These are phyloP conservation scores for Macrocentrus cingulum DNA, from an alignment of 1,140 invertebrate genomes.

Conservation along the genomic window DNA sequence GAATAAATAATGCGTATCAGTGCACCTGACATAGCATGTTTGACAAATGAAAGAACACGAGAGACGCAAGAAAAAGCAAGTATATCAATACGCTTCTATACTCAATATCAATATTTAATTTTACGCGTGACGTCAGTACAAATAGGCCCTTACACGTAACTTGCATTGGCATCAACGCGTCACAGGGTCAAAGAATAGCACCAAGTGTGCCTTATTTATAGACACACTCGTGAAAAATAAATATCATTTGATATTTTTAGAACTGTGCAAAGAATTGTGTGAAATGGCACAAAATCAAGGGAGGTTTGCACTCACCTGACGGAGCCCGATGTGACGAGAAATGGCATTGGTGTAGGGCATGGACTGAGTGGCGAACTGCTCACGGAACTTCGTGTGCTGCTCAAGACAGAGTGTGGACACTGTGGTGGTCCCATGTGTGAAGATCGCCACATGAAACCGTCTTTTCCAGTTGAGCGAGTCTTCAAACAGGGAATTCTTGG, in stretches of 20 bases:
- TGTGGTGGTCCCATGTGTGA: conserved; percentile 65
- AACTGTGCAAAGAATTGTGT: conserved; percentile 20
- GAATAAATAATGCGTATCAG: too few relatives aligned
- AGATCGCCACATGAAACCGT: conserved; percentile 57
- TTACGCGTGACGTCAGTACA: too few relatives aligned
- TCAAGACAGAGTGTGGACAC: conserved; percentile 70
- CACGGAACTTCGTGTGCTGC: conserved; percentile 66
- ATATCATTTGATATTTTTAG: conserved; percentile 32
- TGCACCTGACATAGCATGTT: too few relatives aligned
- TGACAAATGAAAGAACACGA: too few relatives aligned
- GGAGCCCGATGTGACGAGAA: conserved; percentile 69
- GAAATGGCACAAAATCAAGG: too few relatives aligned
- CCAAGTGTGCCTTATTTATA: conserved; percentile 29
- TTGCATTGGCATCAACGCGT: background rate
- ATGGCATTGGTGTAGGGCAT: conserved; percentile 72
- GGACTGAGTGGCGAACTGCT: conserved; percentile 65
- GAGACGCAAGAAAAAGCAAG: too few relatives aligned
- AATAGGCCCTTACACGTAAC: too few relatives aligned
- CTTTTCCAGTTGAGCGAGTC: conserved; percentile 34
- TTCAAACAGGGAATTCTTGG: conserved; percentile 50
- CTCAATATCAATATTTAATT: too few relatives aligned
- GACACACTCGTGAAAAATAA: conserved; percentile 31
- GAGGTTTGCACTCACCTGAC: conserved; percentile 61
- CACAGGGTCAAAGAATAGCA: conserved; percentile 12
- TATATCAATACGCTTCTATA: too few relatives aligned